Percentiles rank a stretch among this genome's conserved stretches.
phyloP scores from a whole-genome alignment of 2,888 invertebrate species.

The Chymomyza caudatula region DNA sequence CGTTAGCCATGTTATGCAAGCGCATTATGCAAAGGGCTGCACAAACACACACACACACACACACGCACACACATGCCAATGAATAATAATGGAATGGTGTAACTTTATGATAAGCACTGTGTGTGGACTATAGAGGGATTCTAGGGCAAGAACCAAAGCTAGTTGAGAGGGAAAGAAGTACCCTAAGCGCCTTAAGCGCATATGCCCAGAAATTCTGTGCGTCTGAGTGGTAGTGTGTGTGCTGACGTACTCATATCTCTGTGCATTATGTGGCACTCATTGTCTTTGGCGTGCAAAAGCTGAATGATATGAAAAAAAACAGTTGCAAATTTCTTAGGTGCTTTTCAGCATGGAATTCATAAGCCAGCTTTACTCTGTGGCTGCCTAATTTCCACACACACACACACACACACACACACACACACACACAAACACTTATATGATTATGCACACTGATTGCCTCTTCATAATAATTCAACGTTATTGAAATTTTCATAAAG shows the following conservation, averaged over 20 bases:
- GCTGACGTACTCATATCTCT: too few relatives aligned
- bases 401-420: too few relatives aligned
- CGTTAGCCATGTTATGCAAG: slow-evolving; percentile 27
- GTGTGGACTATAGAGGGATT: background rate
- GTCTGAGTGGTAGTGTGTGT: background rate
- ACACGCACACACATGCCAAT: slow-evolving; percentile 5
- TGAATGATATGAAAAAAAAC: background rate
- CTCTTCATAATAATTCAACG: too few relatives aligned
- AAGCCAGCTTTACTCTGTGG: background rate
- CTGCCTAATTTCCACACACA: too few relatives aligned
- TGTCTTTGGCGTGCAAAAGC: background rate
- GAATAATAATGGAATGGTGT: slow-evolving; percentile 44
- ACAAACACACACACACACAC: slow-evolving; percentile 3
- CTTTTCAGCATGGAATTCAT: background rate
- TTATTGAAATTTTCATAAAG: background rate
- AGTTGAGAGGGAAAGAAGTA: background rate
- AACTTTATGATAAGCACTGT: slow-evolving; percentile 43
- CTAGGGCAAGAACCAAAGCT: too few relatives aligned
- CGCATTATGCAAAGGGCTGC: slow-evolving; percentile 33
- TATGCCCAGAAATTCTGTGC: background rate
- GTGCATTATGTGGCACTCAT: too few relatives aligned
- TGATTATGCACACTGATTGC: too few relatives aligned
- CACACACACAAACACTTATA: too few relatives aligned
- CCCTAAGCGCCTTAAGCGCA: background rate
- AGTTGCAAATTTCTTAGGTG: background rate